Evolutionary conservation across 2,888 invertebrate genomes (phyloP).

Genomic region (Epirrhoe tristata): DNA sequence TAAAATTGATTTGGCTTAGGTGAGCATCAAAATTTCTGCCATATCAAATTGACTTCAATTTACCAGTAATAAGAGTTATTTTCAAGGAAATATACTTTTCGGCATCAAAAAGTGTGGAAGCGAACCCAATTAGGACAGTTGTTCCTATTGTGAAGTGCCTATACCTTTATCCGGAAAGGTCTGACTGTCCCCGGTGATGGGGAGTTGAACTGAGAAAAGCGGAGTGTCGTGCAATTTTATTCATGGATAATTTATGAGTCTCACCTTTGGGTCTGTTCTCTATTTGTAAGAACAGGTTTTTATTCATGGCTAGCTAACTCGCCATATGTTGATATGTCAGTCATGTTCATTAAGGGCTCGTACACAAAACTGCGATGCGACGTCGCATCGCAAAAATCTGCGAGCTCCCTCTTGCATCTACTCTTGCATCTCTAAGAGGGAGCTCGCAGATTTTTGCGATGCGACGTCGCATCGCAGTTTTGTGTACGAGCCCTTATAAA

Average conservation of each 20-base stretch:
- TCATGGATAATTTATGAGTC: constrained; percentile 5
- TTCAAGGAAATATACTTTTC: constrained; percentile 29
- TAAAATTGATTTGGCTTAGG: constrained; percentile 59
- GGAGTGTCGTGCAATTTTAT: constrained; percentile 5
- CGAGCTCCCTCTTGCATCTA: too few relatives aligned
- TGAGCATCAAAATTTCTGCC: constrained; percentile 48
- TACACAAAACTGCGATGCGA: too few relatives aligned
- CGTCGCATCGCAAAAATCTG: too few relatives aligned
- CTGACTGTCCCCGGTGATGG: constrained; percentile 30
- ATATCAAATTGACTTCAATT: constrained; percentile 44
- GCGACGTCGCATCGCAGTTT: too few relatives aligned
- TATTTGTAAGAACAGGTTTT: not conserved
- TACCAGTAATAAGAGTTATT: constrained; percentile 35
- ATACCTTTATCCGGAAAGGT: constrained; percentile 49
- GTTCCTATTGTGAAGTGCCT: constrained; percentile 50
- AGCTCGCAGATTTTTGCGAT: too few relatives aligned
- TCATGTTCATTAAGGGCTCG: too few relatives aligned
- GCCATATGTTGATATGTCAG: too few relatives aligned
- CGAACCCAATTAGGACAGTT: constrained; percentile 62
- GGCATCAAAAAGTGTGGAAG: constrained; percentile 30
- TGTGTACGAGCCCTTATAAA: too few relatives aligned
- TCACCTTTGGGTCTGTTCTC: not conserved
- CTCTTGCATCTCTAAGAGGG: too few relatives aligned
- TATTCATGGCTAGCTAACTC: not conserved
- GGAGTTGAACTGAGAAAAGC: constrained; percentile 8